Base-by-base conservation (phyloP, 2,888 invertebrate species). In the Cryptophagus acutangulus region DNA sequence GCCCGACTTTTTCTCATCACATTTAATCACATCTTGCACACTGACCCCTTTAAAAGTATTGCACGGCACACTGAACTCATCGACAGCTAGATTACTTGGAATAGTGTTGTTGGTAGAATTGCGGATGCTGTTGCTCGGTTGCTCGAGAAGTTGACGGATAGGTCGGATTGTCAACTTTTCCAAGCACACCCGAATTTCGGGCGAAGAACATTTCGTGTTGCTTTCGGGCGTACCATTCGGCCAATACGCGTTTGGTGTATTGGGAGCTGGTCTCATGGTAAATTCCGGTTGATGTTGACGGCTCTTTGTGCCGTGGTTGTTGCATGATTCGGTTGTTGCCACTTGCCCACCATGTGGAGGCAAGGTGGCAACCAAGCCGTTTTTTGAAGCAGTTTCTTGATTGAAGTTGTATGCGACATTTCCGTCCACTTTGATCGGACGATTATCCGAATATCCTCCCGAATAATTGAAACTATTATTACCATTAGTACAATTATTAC, bases 281-380 rank as follows among this genome's bases (percentile, higher is more conserved):
- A 3, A 3, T 3, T 26, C 9, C 9, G 26, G 3, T 4, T 3
- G 31, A 10, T 4, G 31, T 15, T 10, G 10, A 3, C 4, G 4
- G 14, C 15, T 13, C 3, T 3, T 15, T 31, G 5, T 3, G 14
- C 31, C 4, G 26, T 4, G 9, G 9, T 13, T 26, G 26, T 26
- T 26, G 26, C 26, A 3, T n/a, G n/a, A 4, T n/a, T 26, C 5
- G 26, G 3, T 4, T 26, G 26, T 26, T 31, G 54, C 57, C 57
- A 56, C 55, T 57, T 61, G 61, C 59, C 54, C 58, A 54, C 58
- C 59, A 59, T 31, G 55, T 43, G 43, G 56, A 43, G 52, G 59
- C 61, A 60, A 61, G 43, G 57, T 61, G 61, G 61, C 61, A 57
- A 51, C 55, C 48, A 51, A 49, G 53, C 49, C 60, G 61, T 61